These are phyloP conservation scores for Galleria mellonella DNA, from an alignment of 1,140 invertebrate genomes.

Conservation along the genomic window DNA sequence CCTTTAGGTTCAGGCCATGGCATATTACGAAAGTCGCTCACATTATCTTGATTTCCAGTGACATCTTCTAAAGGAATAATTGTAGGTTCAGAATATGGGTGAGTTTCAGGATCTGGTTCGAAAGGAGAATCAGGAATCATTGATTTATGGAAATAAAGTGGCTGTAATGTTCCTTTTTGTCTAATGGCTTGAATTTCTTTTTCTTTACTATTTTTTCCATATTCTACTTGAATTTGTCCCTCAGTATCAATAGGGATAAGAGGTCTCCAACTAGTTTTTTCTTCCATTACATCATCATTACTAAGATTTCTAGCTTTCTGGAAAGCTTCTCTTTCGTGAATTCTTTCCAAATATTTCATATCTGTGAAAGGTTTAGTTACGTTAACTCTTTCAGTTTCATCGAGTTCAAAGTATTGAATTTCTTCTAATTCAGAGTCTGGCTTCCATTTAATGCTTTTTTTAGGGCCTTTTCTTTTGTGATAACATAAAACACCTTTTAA, in stretches of 20 bases:
- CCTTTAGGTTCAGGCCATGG: slow-evolving; percentile 89
- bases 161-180: slow-evolving; percentile 88
- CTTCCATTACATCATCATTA: slow-evolving; percentile 86
- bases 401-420: slow-evolving; percentile 91
- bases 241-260: slow-evolving; percentile 81
- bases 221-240: slow-evolving; percentile 77
- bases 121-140: slow-evolving; percentile 91
- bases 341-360: slow-evolving; percentile 92
- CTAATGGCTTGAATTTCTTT: slow-evolving; percentile 89
- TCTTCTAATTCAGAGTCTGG: slow-evolving; percentile 86
- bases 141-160: slow-evolving; percentile 88
- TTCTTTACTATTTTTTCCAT: slow-evolving; percentile 89
- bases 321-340: slow-evolving; percentile 88
- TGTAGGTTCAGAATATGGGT: slow-evolving; percentile 84
- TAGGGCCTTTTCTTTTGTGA: slow-evolving; percentile 83
- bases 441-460: slow-evolving; percentile 91
- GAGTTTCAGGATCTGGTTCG: slow-evolving; percentile 89
- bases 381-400: slow-evolving; percentile 95
- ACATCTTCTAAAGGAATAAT: slow-evolving; percentile 92
- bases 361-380: slow-evolving; percentile 95
- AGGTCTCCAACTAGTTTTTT: slow-evolving; percentile 82
- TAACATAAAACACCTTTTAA: slow-evolving; percentile 80
- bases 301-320: slow-evolving; percentile 83
- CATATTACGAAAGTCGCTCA: slow-evolving; percentile 83
- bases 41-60: slow-evolving; percentile 84